These are phyloP conservation scores for Zaprionus kolodkinae DNA, from an alignment of 1,140 invertebrate species.

Conservation along the genomic window DNA sequence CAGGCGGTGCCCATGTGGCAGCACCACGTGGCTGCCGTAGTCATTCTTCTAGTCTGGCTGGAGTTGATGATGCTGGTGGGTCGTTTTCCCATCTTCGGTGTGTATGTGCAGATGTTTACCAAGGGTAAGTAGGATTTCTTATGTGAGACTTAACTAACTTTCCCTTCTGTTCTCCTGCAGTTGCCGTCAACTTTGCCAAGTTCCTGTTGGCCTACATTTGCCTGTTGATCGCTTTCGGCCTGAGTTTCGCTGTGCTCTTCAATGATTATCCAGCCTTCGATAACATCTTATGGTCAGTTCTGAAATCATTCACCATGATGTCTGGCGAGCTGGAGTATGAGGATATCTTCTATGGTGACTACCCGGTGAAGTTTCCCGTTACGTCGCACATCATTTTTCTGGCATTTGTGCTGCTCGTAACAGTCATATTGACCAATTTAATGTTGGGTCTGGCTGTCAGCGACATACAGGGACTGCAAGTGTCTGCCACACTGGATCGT, in stretches of 20 bases:
- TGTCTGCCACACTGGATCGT: constrained; percentile 91
- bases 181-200: constrained; percentile 92
- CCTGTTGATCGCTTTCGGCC: constrained; percentile 90
- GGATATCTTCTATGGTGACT: constrained; percentile 90
- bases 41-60: constrained; percentile 91
- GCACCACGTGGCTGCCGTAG: constrained; percentile 91
- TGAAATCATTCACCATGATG: constrained; percentile 95
- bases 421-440: constrained; percentile 93
- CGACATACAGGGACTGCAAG: constrained; percentile 92
- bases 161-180: constrained; percentile 77
- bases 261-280: constrained; percentile 90
- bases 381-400: constrained; percentile 91
- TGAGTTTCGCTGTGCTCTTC: constrained; percentile 92
- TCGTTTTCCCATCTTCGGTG: constrained; percentile 92
- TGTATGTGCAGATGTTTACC: constrained; percentile 94
- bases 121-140: constrained; percentile 84
- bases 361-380: constrained; percentile 85
- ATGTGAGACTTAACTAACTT: constrained; percentile 83
- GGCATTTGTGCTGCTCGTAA: constrained; percentile 91
- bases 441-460: constrained; percentile 93
- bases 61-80: constrained; percentile 93
- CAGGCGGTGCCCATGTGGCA: constrained; percentile 87
- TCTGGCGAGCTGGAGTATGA: constrained; percentile 94
- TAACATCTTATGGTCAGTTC: constrained; percentile 86
- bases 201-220: constrained; percentile 92